Evolutionary conservation across 35 echinoderm and acorn worm species (phyloP), one percentile per base, ranked within the genome.

Genomic region (Nesometra sesokonis): DNA sequence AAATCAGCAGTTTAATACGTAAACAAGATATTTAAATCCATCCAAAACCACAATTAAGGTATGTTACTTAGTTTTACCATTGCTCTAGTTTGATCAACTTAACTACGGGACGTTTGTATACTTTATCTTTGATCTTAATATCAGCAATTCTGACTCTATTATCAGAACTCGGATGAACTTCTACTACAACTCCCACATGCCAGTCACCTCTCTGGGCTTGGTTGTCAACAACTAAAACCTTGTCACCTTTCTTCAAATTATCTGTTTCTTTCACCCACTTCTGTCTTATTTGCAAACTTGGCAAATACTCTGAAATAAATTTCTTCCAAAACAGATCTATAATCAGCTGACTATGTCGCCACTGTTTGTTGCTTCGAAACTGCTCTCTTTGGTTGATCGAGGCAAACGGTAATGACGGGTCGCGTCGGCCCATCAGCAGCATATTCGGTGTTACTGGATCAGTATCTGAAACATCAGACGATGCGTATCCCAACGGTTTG

Each of bases 121-220:
- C 57, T 23, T 86, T 86, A 11, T 82, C 52, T 52, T 81, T 81
- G 8, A 91, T 47, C 0, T 34, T 82, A 17, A 91, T 33, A 32
- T 91, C 85, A 33, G 67, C 89, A 87, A 86, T 33, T 17, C 89
- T 86, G n/a, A 91, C 84, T 86, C 83, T 86, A 0, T 35, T 79
- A 77, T 91, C 85, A 15, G 76, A 33, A 86, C 89, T 86, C 0
- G 85, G 84, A 86, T 86, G 82, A 32, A 91, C 31, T 47, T 86
- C 33, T 1, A 35, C 29, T 17, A 91, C 89, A 29, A 36, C 32
- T 33, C 89, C 84, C 34, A 87, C 37, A n/a, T 34, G 79, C 77
- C 89, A 91, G 33, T 86, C 84, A 11, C 82, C 82, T 35, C 84
- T 82, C 11, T 30, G 84, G 13, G 57, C 77, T 40, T 91, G 84